These are phyloP conservation scores for Argya squamiceps DNA, from an alignment of 2,797 vertebrate species.

Conservation along the genomic window DNA sequence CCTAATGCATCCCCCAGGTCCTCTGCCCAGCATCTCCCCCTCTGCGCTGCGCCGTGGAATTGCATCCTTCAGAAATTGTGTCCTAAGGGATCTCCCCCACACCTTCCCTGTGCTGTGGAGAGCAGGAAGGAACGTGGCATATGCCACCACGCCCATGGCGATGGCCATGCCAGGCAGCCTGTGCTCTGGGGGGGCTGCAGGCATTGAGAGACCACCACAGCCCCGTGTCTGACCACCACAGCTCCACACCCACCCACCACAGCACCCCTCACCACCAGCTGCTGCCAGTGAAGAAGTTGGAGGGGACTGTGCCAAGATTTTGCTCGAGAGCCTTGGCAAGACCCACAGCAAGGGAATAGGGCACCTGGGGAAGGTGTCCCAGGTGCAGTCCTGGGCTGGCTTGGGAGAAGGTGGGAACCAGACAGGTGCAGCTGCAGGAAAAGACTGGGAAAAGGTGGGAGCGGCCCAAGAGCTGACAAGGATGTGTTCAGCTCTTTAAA, in stretches of 20 bases:
- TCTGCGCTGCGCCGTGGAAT: background rate
- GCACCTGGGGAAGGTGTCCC: background rate
- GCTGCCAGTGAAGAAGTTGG: rapidly evolving
- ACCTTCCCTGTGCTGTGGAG: rapidly evolving
- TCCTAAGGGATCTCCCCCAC: background rate
- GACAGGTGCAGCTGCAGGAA: background rate
- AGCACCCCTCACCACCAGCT: background rate
- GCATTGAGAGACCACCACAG: background rate
- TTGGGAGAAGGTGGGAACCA: background rate
- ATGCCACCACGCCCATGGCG: rapidly evolving
- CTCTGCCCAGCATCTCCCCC: constrained; percentile 12
- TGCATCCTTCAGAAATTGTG: background rate
- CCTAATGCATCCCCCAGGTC: background rate
- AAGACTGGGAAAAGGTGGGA: background rate
- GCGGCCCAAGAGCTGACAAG: background rate
- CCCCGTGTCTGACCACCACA: background rate
- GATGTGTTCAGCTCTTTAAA: background rate
- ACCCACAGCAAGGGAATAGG: background rate
- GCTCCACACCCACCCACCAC: rapidly evolving
- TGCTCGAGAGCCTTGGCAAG: background rate
- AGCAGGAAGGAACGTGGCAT: background rate
- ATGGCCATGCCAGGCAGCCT: background rate
- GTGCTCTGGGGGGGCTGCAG: background rate
- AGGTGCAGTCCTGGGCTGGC: background rate
- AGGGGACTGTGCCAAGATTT: no score